These are phyloP conservation scores for Anguilla japonica DNA, from an alignment of 2,113 vertebrate genomes.

Conservation along the genomic window DNA sequence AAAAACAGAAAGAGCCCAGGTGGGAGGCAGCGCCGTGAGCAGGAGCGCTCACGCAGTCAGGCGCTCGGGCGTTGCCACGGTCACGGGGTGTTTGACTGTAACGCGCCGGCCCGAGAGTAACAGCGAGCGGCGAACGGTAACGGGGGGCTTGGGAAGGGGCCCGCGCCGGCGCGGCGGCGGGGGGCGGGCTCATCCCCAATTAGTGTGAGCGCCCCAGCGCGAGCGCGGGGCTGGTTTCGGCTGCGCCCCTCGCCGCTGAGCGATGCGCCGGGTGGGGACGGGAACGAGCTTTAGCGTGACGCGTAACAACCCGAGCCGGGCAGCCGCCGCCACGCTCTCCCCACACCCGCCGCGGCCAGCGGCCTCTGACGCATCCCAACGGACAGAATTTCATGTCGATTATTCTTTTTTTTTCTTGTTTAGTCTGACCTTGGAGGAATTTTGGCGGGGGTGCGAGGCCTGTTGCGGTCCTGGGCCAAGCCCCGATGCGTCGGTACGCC, in stretches of 20 bases:
- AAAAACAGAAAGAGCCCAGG: slow-evolving; percentile 31
- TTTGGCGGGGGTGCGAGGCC: neutral
- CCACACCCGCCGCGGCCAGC: too few species aligned
- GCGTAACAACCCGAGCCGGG: slow-evolving; percentile 17
- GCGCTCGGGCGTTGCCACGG: slow-evolving; percentile 7
- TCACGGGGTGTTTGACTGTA: neutral
- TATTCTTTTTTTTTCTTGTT: too few species aligned
- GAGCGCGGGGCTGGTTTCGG: neutral
- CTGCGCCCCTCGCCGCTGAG: neutral
- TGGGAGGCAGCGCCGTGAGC: slow-evolving; percentile 38
- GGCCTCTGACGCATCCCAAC: neutral
- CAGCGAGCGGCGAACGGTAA: neutral
- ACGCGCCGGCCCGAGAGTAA: neutral
- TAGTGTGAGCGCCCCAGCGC: neutral
- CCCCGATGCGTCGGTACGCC: neutral
- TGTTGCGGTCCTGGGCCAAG: neutral
- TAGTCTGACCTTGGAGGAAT: neutral
- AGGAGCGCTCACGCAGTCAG: slow-evolving; percentile 42
- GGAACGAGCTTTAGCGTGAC: neutral
- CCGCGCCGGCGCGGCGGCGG: neutral
- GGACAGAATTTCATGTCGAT: slow-evolving; percentile 38
- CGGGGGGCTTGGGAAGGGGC: neutral
- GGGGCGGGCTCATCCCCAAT: neutral
- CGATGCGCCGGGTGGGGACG: neutral
- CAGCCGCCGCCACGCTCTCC: slow-evolving; percentile 18